Evolutionary conservation across 1,140 invertebrate genomes (phyloP).

Genomic region (Micrasema minimum): DNA sequence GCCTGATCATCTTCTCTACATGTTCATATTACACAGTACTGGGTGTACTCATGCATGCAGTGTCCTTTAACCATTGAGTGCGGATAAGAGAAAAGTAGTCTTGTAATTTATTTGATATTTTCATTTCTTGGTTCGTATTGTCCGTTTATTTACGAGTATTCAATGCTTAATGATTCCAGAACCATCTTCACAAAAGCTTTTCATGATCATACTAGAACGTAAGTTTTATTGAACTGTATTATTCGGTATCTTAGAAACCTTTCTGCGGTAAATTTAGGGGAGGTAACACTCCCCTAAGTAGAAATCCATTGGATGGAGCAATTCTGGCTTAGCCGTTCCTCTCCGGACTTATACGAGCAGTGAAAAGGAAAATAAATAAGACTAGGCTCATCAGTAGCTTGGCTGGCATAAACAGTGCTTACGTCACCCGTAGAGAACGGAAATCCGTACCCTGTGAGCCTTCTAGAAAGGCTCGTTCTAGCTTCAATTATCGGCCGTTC

Average conservation of each 20-base stretch:
- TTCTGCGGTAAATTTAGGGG: background rate
- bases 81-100: no score
- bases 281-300: background rate
- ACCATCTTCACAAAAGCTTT: no score
- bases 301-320: background rate
- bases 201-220: background rate
- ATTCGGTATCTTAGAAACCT: background rate
- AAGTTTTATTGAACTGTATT: background rate
- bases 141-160: no score
- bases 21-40: no score
- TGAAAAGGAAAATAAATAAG: constrained; percentile 8
- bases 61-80: no score
- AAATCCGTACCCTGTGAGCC: constrained; percentile 1
- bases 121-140: no score
- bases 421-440: constrained; percentile 1
- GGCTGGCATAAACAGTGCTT: constrained; percentile 9
- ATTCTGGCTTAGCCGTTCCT: background rate
- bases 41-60: no score
- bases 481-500: constrained; percentile 21
- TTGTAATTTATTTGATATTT: no score
- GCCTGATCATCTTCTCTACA: no score
- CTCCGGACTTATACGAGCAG: constrained; percentile 8
- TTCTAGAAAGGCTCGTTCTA: no score
- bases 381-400: constrained; percentile 1
- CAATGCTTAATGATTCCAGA: no score